phyloP scores from a whole-genome alignment of 2,113 vertebrate genomes.

The Gymnarchus niloticus region DNA sequence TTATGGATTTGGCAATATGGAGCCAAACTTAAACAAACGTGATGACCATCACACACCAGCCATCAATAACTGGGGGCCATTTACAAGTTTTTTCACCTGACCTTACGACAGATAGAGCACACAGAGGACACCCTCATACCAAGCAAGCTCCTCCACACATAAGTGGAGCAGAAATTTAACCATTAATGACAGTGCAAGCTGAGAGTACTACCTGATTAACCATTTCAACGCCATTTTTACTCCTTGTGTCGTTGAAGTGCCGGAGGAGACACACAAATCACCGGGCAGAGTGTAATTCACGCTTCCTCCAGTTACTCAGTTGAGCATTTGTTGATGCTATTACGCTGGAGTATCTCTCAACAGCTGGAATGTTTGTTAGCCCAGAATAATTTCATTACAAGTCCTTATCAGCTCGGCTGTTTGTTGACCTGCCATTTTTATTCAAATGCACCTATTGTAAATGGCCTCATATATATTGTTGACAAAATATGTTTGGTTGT shows the following conservation, averaged over 20 bases:
- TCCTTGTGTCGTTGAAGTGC: neutral
- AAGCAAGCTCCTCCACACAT: neutral
- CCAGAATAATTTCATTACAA: neutral
- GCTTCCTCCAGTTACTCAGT: neutral
- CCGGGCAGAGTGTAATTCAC: neutral
- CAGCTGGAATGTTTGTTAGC: neutral
- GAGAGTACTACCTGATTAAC: neutral
- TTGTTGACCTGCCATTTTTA: neutral
- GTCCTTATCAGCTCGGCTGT: neutral
- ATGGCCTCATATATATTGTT: neutral
- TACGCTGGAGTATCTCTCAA: neutral
- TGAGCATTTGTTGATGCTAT: neutral
- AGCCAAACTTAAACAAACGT: neutral
- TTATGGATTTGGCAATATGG: neutral
- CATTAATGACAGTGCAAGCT: neutral
- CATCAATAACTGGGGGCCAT: neutral
- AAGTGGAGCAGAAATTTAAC: slow-evolving; percentile 1
- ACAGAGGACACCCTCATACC: neutral
- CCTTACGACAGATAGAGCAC: neutral
- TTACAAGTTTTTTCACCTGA: neutral
- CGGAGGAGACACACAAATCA: neutral
- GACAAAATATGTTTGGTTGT: neutral
- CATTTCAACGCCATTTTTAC: neutral
- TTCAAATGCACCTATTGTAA: neutral
- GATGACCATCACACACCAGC: neutral